A percentile compares a stretch with the other conserved stretches of the same genome.
These are phyloP conservation scores for Alexandromys fortis DNA, from an alignment of 2,113 vertebrate genomes.

Conservation along the genomic window DNA sequence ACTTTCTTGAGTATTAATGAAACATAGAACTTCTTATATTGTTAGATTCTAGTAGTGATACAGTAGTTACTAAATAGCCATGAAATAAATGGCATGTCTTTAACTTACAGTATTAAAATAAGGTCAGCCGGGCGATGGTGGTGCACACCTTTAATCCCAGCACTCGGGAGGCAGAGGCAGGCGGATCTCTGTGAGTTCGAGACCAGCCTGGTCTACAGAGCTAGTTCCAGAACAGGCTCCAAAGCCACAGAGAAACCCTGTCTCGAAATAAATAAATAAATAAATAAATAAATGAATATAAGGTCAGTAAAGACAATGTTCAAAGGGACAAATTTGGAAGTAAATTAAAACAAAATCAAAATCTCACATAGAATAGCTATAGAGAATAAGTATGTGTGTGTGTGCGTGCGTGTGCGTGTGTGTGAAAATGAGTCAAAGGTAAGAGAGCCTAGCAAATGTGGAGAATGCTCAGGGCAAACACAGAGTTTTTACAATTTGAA, in stretches of 20 bases:
- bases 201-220: too few relatives aligned
- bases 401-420: not conserved
- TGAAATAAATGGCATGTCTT: not conserved
- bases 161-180: too few relatives aligned
- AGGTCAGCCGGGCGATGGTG: too few relatives aligned
- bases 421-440: not conserved
- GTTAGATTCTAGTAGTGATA: not conserved
- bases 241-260: too few relatives aligned
- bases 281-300: not conserved
- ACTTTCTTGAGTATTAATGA: constrained; percentile 12
- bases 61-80: not conserved
- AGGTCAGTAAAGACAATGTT: not conserved
- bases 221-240: too few relatives aligned
- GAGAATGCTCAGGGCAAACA: not conserved
- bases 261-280: too few relatives aligned
- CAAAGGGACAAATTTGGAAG: not conserved
- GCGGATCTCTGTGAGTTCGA: too few relatives aligned
- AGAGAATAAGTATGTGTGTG: not conserved
- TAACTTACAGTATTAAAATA: not conserved
- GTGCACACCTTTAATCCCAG: too few relatives aligned
- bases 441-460: not conserved
- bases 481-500: not conserved
- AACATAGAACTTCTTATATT: not conserved
- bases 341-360: not conserved
- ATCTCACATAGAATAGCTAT: not conserved